Base-by-base conservation (phyloP, 64 coral and sea anemone genomes). In the Catalaphyllia jardinei region DNA sequence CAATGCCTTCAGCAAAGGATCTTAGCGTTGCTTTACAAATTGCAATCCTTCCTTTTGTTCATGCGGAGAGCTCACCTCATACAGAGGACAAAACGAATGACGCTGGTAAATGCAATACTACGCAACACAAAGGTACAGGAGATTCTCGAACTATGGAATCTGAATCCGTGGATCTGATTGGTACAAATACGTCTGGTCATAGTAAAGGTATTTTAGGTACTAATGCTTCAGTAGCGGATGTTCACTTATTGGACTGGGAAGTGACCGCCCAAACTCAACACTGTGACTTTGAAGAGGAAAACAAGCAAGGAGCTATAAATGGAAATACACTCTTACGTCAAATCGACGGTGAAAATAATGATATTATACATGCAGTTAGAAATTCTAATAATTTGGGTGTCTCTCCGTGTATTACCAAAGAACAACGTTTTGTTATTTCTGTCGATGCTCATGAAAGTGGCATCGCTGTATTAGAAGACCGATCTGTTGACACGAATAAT, bases 11-110 rank as follows among this genome's bases (percentile, higher is more conserved):
- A 39, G 81, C 81, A 22, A 38, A 71, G 39, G 60, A 62, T 50
- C 62, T 84, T 19, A 84, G 81, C 27, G 38, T 16, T 2, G 81
- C 81, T 84, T 84, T 84, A 28, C 81, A 63, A 50, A 24, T 35
- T 52, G 11, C 81, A 71, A 38, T n/a, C 13, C 27, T 50, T 27
- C 20, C 18, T 49, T 9, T 38, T 46, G 46, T 4, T 55, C 15
- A 52, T 28, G 63, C 38, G 25, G 62, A 84, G 3, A 19, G 24
- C 31, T 24, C 30, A 1, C 81, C 19, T 76, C 74, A 51, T 20
- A 50, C 33, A 76, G 20, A 20, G 15, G 74, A 76, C 1, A 4
- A 39, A 49, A 49, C 33, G 20, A 8, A 50, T 22, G 33, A 4
- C 24, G 64, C 20, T 4, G 10, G 22, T 67, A 67, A 46, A 76